These are phyloP conservation scores for Oreamnos americanus DNA, from an alignment of 2,113 vertebrate genomes.

Conservation along the genomic window DNA sequence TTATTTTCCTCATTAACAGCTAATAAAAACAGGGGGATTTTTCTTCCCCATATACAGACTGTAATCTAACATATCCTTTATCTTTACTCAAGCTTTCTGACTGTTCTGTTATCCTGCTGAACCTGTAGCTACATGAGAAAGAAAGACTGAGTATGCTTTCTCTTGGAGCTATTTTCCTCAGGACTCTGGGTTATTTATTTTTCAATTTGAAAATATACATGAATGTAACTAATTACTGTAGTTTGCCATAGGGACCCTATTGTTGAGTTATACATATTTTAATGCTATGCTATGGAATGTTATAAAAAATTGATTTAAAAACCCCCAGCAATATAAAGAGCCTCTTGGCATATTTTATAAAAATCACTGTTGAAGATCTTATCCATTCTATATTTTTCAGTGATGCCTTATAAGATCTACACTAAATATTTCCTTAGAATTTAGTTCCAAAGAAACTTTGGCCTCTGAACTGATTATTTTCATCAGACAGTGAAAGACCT, in stretches of 20 bases:
- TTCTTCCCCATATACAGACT: not conserved
- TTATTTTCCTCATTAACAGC: not conserved
- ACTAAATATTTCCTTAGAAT: not conserved
- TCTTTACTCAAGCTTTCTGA: not conserved
- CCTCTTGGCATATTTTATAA: constrained; percentile 16
- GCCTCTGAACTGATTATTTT: not conserved
- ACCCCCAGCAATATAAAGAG: not conserved
- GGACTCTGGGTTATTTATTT: not conserved
- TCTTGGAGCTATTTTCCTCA: not conserved
- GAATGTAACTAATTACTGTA: constrained; percentile 15
- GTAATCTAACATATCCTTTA: not conserved
- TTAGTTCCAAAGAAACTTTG: not conserved
- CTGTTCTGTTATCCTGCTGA: not conserved
- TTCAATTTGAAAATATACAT: not conserved
- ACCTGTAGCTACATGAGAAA: not conserved
- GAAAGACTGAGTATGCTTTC: not conserved
- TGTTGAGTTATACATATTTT: not conserved
- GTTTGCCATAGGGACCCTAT: not conserved
- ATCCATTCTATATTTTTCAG: not conserved
- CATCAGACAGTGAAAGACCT: not conserved
- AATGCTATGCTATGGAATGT: not conserved
- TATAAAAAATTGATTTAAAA: constrained; percentile 19
- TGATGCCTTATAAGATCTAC: not conserved
- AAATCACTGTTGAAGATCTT: not conserved
- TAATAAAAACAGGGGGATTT: not conserved